These are phyloP conservation scores for Vespertilio murinus DNA, from an alignment of 2,797 vertebrate genomes.

Conservation along the genomic window DNA sequence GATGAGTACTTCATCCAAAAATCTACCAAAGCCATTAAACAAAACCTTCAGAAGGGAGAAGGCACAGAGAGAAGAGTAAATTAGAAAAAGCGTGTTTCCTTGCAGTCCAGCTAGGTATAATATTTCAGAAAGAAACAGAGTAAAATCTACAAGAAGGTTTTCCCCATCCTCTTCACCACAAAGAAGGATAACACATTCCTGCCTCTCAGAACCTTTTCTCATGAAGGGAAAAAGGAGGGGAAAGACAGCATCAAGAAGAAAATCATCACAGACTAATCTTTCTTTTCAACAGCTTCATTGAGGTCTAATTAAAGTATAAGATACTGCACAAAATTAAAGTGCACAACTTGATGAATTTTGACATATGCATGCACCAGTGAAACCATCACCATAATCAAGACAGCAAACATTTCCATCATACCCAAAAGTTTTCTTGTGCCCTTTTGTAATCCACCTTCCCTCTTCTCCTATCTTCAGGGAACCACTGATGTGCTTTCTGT, in stretches of 20 bases:
- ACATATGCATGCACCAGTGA: neutral
- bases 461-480: neutral
- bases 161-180: neutral
- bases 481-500: neutral
- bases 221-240: neutral
- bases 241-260: neutral
- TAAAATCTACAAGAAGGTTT: neutral
- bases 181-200: neutral
- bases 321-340: neutral
- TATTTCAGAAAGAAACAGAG: neutral
- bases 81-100: neutral
- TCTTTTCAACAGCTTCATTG: neutral
- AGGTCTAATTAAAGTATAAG: neutral
- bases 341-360: neutral
- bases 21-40: neutral
- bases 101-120: neutral
- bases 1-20: neutral
- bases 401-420: neutral
- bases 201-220: neutral
- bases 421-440: neutral
- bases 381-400: neutral
- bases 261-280: neutral
- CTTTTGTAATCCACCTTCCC: neutral
- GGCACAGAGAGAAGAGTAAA: neutral
- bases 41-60: neutral